Evolutionary conservation across 2,113 vertebrate genomes (phyloP).

Genomic region (Okapia johnstoni): DNA sequence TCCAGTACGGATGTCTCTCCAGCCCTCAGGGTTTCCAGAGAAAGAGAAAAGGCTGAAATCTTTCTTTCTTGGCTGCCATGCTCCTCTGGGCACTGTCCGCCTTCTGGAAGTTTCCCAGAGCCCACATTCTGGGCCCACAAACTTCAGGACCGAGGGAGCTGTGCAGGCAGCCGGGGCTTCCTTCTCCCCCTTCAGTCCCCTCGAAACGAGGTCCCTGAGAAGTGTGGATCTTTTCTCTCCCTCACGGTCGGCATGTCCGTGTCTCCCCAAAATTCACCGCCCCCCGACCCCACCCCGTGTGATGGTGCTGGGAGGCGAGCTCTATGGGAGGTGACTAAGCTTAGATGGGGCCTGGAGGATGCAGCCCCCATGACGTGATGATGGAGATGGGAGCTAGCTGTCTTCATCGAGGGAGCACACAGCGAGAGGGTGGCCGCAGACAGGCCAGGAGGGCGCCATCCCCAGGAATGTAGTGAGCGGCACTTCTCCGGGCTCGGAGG

Average conservation of each 20-base stretch:
- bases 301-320: not conserved
- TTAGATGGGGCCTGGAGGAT: not conserved
- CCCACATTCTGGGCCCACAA: not conserved
- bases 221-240: not conserved
- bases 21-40: not conserved
- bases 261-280: not conserved
- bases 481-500: not conserved
- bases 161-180: not conserved
- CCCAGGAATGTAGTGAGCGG: accelerated
- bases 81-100: not conserved
- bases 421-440: not conserved
- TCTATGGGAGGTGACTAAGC: not conserved
- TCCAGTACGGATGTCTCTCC: not conserved
- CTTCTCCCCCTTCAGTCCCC: not conserved
- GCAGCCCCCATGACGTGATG: not conserved
- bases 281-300: accelerated
- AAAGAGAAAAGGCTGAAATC: not conserved
- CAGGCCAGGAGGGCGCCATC: not conserved
- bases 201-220: not conserved
- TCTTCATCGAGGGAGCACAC: not conserved
- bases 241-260: not conserved
- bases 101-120: not conserved
- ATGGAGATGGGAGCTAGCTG: not conserved
- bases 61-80: too few relatives aligned
- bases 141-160: not conserved